Evolutionary conservation across 2,113 vertebrate genomes (phyloP).

Genomic region (Hippocampus zosterae): DNA sequence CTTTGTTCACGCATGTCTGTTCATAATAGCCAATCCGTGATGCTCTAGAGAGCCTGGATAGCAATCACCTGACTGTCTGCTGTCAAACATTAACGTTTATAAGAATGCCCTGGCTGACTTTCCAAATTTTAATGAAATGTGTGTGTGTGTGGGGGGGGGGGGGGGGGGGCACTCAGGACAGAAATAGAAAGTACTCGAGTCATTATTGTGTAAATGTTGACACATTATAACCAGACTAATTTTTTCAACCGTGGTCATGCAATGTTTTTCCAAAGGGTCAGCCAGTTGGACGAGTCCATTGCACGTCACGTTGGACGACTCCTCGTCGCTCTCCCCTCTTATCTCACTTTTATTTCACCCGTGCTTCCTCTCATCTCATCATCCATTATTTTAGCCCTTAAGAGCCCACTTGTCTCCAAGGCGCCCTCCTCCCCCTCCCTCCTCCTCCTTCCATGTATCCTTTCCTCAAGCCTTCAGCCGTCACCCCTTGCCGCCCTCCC

Average conservation of each 20-base stretch:
- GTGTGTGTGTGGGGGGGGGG: not conserved
- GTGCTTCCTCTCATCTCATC: conserved; percentile 11
- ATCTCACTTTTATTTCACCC: conserved; percentile 18
- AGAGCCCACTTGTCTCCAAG: conserved; percentile 8
- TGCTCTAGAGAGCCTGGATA: not conserved
- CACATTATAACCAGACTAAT: not conserved
- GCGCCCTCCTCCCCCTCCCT: conserved; percentile 8
- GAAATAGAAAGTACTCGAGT: too few relatives aligned
- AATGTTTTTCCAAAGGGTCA: not conserved
- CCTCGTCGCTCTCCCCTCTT: conserved; percentile 15
- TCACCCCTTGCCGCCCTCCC: conserved; percentile 1
- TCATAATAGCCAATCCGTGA: not conserved
- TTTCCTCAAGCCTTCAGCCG: conserved; percentile 19
- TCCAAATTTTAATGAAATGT: not conserved
- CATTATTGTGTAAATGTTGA: too few relatives aligned
- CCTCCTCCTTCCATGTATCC: conserved; percentile 1
- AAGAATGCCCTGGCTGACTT: not conserved
- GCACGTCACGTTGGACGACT: not conserved
- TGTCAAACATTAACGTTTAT: not conserved
- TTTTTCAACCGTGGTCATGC: not conserved
- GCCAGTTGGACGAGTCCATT: not conserved
- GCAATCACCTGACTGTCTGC: too few relatives aligned
- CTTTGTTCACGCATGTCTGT: not conserved
- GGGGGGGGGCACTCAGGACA: too few relatives aligned
- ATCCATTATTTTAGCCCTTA: conserved; percentile 2